Percentiles rank a stretch among this genome's conserved stretches.
Conservation (phyloP, 2,797 vertebrate genomes). For the Notolepis coatsorum region DNA sequence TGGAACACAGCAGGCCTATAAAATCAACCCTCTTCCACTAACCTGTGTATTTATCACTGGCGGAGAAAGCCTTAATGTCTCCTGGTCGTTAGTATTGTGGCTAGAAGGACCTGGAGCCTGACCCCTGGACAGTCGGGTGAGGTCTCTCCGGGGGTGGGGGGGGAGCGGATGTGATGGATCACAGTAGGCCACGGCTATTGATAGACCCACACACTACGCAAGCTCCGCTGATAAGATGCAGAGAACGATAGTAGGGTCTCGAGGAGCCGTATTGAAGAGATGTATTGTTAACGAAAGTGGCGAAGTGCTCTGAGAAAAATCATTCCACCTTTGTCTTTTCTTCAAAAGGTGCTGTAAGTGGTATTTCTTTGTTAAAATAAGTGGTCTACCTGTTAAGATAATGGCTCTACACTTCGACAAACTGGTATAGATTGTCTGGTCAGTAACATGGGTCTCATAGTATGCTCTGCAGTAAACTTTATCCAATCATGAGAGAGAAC, state of each 20-base stretch:
- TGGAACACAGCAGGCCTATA: constrained; percentile 32
- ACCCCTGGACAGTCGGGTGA: constrained; percentile 40
- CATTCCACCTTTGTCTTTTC: no score
- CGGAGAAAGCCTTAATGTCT: constrained; percentile 59
- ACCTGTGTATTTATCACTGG: constrained; percentile 52
- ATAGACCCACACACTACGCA: constrained; percentile 38
- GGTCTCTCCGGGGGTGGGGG: no score
- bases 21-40: constrained; percentile 47
- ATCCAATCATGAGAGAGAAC: no score
- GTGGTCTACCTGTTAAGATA: no score
- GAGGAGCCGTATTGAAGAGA: no score
- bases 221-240: constrained; percentile 23
- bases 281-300: constrained; percentile 29
- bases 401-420: no score
- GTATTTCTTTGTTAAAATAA: no score
- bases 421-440: no score
- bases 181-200: constrained; percentile 23
- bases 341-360: no score
- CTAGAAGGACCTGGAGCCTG: constrained; percentile 66
- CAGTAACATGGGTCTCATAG: no score
- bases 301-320: constrained; percentile 26
- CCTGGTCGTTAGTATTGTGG: constrained; percentile 63
- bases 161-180: constrained; percentile 57
- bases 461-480: no score
- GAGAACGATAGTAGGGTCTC: no score